These are phyloP conservation scores for Corapipo altera DNA, from an alignment of 2,113 vertebrate genomes.

Conservation along the genomic window DNA sequence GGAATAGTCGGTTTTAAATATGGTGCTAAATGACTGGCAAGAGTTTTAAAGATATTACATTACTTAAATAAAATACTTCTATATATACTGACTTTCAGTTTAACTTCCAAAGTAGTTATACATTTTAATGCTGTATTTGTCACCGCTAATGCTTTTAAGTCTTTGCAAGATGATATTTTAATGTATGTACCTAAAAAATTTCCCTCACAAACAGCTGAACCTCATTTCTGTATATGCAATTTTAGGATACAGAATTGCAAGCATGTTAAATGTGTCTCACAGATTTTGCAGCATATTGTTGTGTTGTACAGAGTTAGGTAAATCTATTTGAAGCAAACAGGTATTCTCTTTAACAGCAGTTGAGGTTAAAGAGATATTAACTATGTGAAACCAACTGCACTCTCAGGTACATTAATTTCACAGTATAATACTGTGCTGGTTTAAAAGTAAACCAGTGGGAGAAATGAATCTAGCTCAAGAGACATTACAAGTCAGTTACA, in stretches of 20 bases:
- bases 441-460: no score
- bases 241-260: background rate
- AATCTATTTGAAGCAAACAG: background rate
- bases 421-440: background rate
- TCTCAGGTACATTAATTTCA: background rate
- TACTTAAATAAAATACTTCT: background rate
- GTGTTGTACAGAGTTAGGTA: background rate
- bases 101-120: background rate
- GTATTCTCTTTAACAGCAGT: background rate
- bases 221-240: background rate
- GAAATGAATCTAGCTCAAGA: no score
- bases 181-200: rapidly evolving
- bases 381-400: background rate
- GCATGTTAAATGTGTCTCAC: background rate
- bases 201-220: background rate
- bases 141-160: background rate
- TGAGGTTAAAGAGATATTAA: background rate
- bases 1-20: background rate
- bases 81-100: background rate
- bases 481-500: no score
- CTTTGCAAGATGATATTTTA: background rate
- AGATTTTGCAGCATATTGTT: background rate
- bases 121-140: background rate
- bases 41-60: background rate
- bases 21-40: background rate